These are phyloP conservation scores for Kryphioiulus occultus DNA, from an alignment of 2,888 invertebrate species.

Conservation along the genomic window DNA sequence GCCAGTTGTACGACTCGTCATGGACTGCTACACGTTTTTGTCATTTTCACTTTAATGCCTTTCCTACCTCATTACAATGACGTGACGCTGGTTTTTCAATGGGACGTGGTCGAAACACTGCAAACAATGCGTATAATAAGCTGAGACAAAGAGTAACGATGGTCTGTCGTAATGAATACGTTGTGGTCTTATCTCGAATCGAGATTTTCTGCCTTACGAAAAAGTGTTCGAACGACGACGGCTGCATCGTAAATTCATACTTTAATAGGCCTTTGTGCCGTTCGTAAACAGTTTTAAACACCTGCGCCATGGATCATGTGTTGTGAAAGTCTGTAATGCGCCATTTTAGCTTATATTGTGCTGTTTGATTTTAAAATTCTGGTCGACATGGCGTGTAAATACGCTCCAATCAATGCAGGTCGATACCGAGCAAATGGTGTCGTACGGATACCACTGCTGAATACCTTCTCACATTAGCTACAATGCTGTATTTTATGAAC, in stretches of 20 bases:
- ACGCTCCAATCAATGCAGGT: neutral
- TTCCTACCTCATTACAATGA: neutral
- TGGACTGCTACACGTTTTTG: neutral
- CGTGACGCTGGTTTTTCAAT: neutral
- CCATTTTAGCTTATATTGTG: neutral
- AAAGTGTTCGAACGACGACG: neutral
- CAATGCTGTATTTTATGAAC: no score
- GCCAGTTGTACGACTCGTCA: neutral
- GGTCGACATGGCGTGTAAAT: neutral
- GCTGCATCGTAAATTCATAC: conserved; percentile 20
- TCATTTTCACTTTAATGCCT: conserved; percentile 4
- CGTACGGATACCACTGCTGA: neutral
- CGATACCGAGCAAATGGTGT: neutral
- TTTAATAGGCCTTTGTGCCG: conserved; percentile 36
- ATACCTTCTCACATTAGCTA: no score
- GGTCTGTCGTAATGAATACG: neutral
- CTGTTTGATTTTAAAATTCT: neutral
- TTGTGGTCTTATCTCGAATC: neutral
- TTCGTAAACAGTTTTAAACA: neutral
- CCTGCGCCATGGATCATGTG: neutral
- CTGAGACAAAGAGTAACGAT: neutral
- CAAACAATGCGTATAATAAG: neutral
- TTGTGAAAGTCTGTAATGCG: neutral
- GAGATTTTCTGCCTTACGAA: neutral
- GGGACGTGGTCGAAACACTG: neutral